These are phyloP conservation scores for Dufourea novaeangliae DNA, from an alignment of 1,140 invertebrate species.

Conservation along the genomic window DNA sequence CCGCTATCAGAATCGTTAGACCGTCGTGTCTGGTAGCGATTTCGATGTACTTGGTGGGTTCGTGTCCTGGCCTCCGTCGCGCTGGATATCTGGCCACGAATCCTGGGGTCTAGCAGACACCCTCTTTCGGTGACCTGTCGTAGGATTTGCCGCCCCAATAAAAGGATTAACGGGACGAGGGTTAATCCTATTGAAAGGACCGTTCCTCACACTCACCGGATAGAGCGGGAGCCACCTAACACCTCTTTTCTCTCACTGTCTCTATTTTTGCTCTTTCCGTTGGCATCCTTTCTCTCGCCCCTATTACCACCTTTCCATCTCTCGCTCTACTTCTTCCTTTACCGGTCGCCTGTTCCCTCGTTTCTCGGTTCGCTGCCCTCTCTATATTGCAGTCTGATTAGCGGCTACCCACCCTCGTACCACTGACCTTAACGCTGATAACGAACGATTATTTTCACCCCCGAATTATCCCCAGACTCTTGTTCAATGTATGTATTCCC, in stretches of 20 bases:
- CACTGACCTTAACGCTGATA: slow-evolving; percentile 62
- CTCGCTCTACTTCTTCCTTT: slow-evolving; percentile 26
- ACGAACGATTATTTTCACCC: slow-evolving; percentile 72
- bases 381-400: slow-evolving; percentile 62
- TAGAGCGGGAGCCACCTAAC: too few species aligned
- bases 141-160: slow-evolving; percentile 78
- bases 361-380: slow-evolving; percentile 19
- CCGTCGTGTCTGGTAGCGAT: slow-evolving; percentile 49
- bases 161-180: slow-evolving; percentile 80
- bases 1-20: slow-evolving; percentile 59
- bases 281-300: slow-evolving; percentile 19
- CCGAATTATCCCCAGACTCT: slow-evolving; percentile 27
- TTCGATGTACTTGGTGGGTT: slow-evolving; percentile 56
- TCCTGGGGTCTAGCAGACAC: slow-evolving; percentile 60
- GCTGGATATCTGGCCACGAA: slow-evolving; percentile 61
- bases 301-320: slow-evolving; percentile 1
- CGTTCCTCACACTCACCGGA: slow-evolving; percentile 66
- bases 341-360: too few species aligned
- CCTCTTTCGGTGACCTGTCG: slow-evolving; percentile 72
- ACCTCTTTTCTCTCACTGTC: slow-evolving; percentile 33
- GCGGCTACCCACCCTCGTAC: slow-evolving; percentile 36
- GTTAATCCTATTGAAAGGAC: slow-evolving; percentile 79
- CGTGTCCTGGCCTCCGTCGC: slow-evolving; percentile 56
- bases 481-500: slow-evolving; percentile 36
- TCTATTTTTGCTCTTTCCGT: slow-evolving; percentile 7